A percentile compares a stretch with the other conserved stretches of the same genome.
These are phyloP conservation scores for Etheostoma cragini DNA, from an alignment of 2,113 vertebrate genomes.

Conservation along the genomic window DNA sequence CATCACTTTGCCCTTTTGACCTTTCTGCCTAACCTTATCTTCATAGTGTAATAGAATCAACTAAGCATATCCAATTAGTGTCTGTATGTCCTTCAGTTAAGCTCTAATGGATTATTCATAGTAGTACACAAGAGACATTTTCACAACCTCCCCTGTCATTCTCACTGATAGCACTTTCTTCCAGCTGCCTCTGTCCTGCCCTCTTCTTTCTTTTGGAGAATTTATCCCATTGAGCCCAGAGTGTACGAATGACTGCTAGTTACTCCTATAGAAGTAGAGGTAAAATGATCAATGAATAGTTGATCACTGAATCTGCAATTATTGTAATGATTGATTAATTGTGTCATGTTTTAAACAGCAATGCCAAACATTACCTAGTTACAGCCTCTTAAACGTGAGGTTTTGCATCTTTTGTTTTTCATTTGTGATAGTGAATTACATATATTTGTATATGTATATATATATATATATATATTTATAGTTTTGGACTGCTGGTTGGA, in stretches of 20 bases:
- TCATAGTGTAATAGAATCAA: constrained; percentile 69
- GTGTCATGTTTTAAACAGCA: background rate
- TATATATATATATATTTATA: too few relatives aligned
- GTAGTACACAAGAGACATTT: constrained; percentile 57
- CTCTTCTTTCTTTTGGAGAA: background rate
- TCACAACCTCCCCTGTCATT: constrained; percentile 54
- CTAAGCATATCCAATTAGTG: constrained; percentile 76
- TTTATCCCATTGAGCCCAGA: constrained; percentile 4
- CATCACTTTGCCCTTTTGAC: constrained; percentile 67
- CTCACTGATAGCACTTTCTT: constrained; percentile 43
- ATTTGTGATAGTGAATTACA: background rate
- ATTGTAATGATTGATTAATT: background rate
- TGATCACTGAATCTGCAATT: background rate
- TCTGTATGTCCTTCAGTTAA: constrained; percentile 73
- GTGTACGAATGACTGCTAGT: background rate
- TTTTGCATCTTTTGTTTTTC: background rate
- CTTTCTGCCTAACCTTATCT: constrained; percentile 71
- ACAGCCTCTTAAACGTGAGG: background rate
- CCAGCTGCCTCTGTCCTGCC: constrained; percentile 15
- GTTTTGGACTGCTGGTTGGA: background rate
- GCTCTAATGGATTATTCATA: constrained; percentile 75
- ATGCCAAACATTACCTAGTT: background rate
- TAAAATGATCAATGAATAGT: background rate
- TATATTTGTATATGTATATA: background rate
- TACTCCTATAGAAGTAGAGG: background rate